A percentile compares a stretch with the other conserved stretches of the same genome.
These are phyloP conservation scores for Peromyscus attwateri DNA, from an alignment of 2,797 vertebrate species.

Conservation along the genomic window DNA sequence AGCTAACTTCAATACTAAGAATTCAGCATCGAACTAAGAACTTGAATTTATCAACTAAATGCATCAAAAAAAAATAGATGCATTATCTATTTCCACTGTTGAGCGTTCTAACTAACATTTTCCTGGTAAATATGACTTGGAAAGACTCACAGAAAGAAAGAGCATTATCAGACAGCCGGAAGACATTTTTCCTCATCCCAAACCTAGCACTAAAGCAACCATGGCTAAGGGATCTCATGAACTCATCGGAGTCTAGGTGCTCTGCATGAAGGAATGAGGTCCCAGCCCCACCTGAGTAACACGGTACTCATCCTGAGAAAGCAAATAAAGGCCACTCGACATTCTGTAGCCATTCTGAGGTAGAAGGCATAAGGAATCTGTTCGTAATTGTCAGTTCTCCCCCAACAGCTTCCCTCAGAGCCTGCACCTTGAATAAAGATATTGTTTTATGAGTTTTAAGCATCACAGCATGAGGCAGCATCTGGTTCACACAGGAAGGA, in stretches of 20 bases:
- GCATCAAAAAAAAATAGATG: too few species aligned
- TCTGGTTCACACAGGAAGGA: conserved; percentile 77
- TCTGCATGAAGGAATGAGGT: background rate
- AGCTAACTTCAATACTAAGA: background rate
- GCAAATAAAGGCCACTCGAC: background rate
- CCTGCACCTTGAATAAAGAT: conserved; percentile 21
- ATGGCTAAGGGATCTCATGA: background rate
- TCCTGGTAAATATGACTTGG: background rate
- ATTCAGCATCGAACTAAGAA: conserved; percentile 6
- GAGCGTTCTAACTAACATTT: background rate
- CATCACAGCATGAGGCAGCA: conserved; percentile 67
- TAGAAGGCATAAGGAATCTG: background rate
- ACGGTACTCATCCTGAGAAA: background rate
- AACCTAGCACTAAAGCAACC: background rate
- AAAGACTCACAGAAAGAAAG: background rate
- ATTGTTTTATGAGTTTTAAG: conserved; percentile 51
- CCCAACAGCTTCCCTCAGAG: background rate
- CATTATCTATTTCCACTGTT: background rate
- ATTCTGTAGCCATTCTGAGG: background rate
- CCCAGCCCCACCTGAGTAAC: background rate
- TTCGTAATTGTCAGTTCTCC: background rate
- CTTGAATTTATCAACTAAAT: background rate
- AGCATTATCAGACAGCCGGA: background rate
- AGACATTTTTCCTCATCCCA: background rate
- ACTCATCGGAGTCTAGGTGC: background rate